Conservation (phyloP, 2,113 vertebrate genomes). For the Bubo bubo region DNA sequence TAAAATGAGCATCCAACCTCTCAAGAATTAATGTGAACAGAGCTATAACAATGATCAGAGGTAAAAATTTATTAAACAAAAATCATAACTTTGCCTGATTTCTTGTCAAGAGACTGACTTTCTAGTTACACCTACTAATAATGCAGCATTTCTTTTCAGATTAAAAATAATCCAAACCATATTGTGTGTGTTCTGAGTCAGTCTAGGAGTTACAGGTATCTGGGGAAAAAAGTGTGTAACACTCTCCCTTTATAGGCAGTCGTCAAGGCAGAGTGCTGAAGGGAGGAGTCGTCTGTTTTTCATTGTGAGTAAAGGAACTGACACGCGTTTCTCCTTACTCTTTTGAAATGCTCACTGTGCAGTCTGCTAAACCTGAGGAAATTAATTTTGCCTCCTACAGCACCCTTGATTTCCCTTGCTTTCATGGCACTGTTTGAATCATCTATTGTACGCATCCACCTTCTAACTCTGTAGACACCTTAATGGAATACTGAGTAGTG, state of each 20-base stretch:
- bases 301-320: background rate
- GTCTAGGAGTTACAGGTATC: background rate
- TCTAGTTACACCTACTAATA: background rate
- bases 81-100: background rate
- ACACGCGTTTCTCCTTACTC: background rate
- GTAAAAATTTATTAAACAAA: background rate
- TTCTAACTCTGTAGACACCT: background rate
- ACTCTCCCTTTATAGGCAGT: background rate
- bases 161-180: background rate
- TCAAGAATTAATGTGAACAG: background rate
- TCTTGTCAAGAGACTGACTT: background rate
- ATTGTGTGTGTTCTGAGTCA: background rate
- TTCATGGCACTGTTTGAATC: background rate
- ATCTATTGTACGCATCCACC: background rate
- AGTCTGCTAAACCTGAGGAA: background rate
- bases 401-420: background rate
- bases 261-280: background rate
- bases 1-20: fast-evolving
- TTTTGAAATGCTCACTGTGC: background rate
- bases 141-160: background rate
- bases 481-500: background rate
- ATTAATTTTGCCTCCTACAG: background rate
- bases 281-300: background rate
- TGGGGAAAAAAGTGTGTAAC: background rate
- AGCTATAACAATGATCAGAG: background rate